Base-by-base conservation (phyloP, 2,888 invertebrate species). In the Himalopsyche anomala region DNA sequence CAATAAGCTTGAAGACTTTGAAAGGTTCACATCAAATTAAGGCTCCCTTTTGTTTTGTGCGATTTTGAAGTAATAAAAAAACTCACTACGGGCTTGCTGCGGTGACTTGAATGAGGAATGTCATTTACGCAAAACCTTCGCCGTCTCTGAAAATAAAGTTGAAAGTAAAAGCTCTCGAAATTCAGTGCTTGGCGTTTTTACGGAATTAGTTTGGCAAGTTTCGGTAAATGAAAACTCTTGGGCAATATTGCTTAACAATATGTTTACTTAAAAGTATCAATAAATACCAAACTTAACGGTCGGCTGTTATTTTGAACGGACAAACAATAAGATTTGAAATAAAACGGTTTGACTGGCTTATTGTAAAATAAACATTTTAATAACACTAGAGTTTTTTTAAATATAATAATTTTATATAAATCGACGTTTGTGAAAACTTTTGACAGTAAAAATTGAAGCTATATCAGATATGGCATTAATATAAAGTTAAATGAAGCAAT, bases 21-120 rank as follows among this genome's bases (percentile, higher is more conserved):
- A 62, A 62, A 62, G 62, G 19, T 62, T 28, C 62, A 28, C 62
- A 62, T 62, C 62, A 62, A 62, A 62, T 62, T 62, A 62, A 62
- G 62, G 62, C 62, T 28, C 62, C 62, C 19, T 11, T 62, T 62
- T 62, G 62, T 62, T 62, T 62, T 19, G 62, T 62, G 28, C 62
- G 62, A 62, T 62, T 51, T 62, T 62, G 62, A 62, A 62, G 62
- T 62, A 62, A 62, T 62, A 62, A 62, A 62, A 62, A 62, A 62
- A 62, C 62, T n/a, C 62, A 62, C 19, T 19, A 62, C 62, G 8
- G 56, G 19, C 9, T n/a, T 62, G 62, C 62, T 62, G 62, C 62
- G 62, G 62, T 62, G 62, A 62, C 62, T 62, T 62, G 62, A 62
- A 62, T 62, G 62, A 62, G 62, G 62, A 62, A 62, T 62, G 62